Base-by-base conservation (phyloP, 2,888 invertebrate genomes). In the Limnephilus rhombicus region DNA sequence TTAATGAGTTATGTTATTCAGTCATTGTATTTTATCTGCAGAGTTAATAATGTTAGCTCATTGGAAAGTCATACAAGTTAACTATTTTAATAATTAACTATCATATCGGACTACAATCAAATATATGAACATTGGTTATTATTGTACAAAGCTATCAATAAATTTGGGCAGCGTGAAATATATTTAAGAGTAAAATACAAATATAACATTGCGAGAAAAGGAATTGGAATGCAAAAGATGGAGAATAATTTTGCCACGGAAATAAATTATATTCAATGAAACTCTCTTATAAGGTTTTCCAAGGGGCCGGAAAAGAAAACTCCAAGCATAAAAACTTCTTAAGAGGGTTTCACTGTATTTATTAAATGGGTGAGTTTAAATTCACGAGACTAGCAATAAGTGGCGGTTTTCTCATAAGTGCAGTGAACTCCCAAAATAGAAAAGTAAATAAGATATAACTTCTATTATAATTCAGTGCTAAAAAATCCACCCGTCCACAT, bases 1-100 rank as follows among this genome's bases (percentile, higher is more conserved):
- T 68, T 68, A 68, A 68, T 68, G 68, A 68, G 68, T 68, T 68
- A 68, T 68, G 68, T 68, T 68, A 68, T 68, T 68, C 68, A 68
- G 68, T 68, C 68, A 68, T 68, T 68, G 24, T 68, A 68, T 68
- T 68, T 68, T 68, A 68, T 68, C 11, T 68, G 68, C 68, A 68
- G 68, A 68, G 68, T 68, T 68, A 68, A 68, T 68, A 68, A 68
- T 68, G 68, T 68, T 68, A 68, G 68, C 24, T n/a, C 68, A 68
- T 68, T 24, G 68, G 68, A 68, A 68, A 68, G 9, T 68, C 68
- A 68, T 68, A 68, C 68, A n/a, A 68, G 68, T 24, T 68, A 68
- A 68, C 68, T 68, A n/a, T 5, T 9, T 24, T 68, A 68, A 68
- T 68, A 68, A 68, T 68, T 68, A 68, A 68, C 68, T 24, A 68